Base-by-base conservation (phyloP, 2,797 vertebrate genomes). In the Columba guinea region DNA sequence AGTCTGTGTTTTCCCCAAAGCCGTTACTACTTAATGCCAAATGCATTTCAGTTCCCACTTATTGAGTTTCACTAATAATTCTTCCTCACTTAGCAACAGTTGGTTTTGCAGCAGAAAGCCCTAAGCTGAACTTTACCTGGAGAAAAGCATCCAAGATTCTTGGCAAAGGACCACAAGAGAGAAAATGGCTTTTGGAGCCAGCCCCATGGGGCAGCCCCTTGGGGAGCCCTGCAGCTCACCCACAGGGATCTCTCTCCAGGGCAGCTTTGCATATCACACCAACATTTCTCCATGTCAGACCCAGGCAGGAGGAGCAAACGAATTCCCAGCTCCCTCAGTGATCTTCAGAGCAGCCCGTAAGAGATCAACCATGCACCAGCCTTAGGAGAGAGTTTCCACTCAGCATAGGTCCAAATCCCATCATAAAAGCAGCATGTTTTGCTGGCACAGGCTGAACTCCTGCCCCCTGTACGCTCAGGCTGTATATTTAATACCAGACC, bases 381-480 rank as follows among this genome's bases (percentile, higher is more conserved):
- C 63, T 13, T 5, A 3, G 37, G 32, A 74, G 76, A 41, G 59
- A 49, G 49, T n/a, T 81, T 70, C 69, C 27, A 32, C 52, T 37
- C 56, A 71, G 64, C 63, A n/a, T 51, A 60, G 34, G 26, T n/a
- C 23, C 84, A 75, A 71, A 82, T 49, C 65, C 56, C 11, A 1
- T 11, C 3, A 1, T 22, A 59, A 92, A 89, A 84, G 13, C 44
- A 19, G 74, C 55, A 63, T 0, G 0, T 59, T 88, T 68, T 60
- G 21, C 55, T 89, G 81, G 84, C 91, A 64, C 39, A 5, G 65
- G 19, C 53, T 44, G 35, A 89, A 13, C 37, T 51, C 44, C 41
- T 27, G 64, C 34, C 26, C 35, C 2, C 19, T 1, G 0, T 7
- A 16, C 0, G 1, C 71, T 82, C 27, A 5, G 55, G 51, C 9